A percentile compares a stretch with the other conserved stretches of the same genome.
Evolutionary conservation across 1,140 invertebrate species (phyloP).

Genomic region (Drosophila pruinosa): DNA sequence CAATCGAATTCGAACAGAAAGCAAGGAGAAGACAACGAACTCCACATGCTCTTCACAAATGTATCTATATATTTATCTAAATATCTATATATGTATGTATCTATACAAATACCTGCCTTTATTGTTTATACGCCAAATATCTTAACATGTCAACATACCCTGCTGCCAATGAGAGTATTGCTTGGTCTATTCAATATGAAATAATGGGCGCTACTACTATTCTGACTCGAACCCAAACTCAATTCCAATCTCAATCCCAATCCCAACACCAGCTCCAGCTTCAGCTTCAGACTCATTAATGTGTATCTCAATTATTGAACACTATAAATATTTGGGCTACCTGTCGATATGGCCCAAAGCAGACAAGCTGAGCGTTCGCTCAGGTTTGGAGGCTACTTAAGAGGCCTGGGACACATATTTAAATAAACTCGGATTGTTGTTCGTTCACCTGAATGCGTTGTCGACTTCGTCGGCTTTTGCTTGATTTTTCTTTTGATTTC

Average conservation of each 20-base stretch:
- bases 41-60: neutral
- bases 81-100: neutral
- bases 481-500: slow-evolving; percentile 75
- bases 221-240: slow-evolving; percentile 40
- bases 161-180: neutral
- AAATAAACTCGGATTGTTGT: slow-evolving; percentile 52
- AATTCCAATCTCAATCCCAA: slow-evolving; percentile 5
- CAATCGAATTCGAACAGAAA: slow-evolving; percentile 33
- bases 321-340: slow-evolving; percentile 81
- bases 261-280: neutral
- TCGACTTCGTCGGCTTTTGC: slow-evolving; percentile 44
- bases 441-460: neutral
- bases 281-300: slow-evolving; percentile 61
- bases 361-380: slow-evolving; percentile 10
- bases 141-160: neutral
- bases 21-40: neutral
- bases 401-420: slow-evolving; percentile 60
- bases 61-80: neutral
- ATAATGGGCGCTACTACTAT: slow-evolving; percentile 75
- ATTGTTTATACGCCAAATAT: neutral
- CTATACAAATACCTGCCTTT: neutral
- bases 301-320: slow-evolving; percentile 81
- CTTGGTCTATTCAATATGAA: slow-evolving; percentile 65
- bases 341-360: slow-evolving; percentile 66
- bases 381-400: slow-evolving; percentile 55